phyloP scores from a whole-genome alignment of 2,888 invertebrate genomes.

The Horisme vitalbata region DNA sequence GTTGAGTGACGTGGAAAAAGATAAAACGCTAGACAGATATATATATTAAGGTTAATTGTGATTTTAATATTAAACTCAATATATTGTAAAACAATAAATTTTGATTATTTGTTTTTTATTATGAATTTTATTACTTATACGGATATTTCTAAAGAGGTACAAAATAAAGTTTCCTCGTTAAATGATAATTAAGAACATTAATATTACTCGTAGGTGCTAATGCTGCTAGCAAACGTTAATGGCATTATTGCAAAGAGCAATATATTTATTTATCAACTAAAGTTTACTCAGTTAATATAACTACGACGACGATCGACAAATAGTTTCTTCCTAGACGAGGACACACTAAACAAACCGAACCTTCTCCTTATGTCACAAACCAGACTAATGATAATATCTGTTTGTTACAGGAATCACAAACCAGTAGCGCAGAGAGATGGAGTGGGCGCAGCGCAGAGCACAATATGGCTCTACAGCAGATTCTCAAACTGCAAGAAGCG shows the following conservation, averaged over 20 bases:
- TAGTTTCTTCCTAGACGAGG: no score
- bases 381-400: slow-evolving; percentile 29
- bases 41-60: no score
- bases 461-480: slow-evolving; percentile 95
- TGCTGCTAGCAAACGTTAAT: slow-evolving; percentile 30
- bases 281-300: background rate
- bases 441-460: slow-evolving; percentile 95
- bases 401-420: slow-evolving; percentile 90
- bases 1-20: no score
- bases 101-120: slow-evolving; percentile 17
- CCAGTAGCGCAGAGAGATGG: slow-evolving; percentile 94
- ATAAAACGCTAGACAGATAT: no score
- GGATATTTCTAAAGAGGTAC: slow-evolving; percentile 17
- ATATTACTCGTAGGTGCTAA: slow-evolving; percentile 30
- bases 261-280: slow-evolving; percentile 1
- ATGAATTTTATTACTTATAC: background rate
- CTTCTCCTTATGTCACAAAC: no score
- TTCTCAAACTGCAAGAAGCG: slow-evolving; percentile 94
- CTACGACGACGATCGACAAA: background rate
- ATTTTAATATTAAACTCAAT: no score
- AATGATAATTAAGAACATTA: slow-evolving; percentile 28
- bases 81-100: no score
- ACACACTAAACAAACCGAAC: no score
- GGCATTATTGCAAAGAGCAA: slow-evolving; percentile 21
- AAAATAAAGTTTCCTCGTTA: slow-evolving; percentile 23